Percentiles rank a stretch among this genome's conserved stretches.
Evolutionary conservation across 1,140 invertebrate genomes (phyloP).

Genomic region (Drosophila saltans): DNA sequence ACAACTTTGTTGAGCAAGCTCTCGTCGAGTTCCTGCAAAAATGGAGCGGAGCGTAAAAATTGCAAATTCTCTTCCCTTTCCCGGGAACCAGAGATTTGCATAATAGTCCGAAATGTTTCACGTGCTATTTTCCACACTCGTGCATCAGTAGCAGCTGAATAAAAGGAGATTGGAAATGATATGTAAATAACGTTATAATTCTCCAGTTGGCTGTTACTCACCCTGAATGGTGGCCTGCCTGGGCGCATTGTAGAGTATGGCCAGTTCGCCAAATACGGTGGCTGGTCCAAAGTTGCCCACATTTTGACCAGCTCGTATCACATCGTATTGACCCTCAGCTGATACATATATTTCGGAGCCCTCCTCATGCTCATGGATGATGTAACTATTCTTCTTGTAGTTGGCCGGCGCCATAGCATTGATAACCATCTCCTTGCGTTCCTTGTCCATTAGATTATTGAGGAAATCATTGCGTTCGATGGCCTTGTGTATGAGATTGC

Average conservation of each 20-base stretch:
- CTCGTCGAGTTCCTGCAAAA: slow-evolving; percentile 91
- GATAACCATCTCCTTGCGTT: slow-evolving; percentile 92
- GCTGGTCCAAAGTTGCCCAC: slow-evolving; percentile 92
- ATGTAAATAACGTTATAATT: neutral
- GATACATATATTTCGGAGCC: slow-evolving; percentile 92
- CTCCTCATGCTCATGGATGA: slow-evolving; percentile 94
- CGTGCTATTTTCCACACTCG: slow-evolving; percentile 95
- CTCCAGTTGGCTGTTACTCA: slow-evolving; percentile 73
- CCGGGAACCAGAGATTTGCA: slow-evolving; percentile 91
- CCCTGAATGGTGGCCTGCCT: slow-evolving; percentile 93
- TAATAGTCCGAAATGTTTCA: slow-evolving; percentile 93
- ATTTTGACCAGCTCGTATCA: slow-evolving; percentile 90
- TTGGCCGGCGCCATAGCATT: slow-evolving; percentile 95
- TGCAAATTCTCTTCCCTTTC: slow-evolving; percentile 92
- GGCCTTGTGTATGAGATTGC: slow-evolving; percentile 85
- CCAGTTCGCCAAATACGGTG: slow-evolving; percentile 96
- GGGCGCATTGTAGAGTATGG: slow-evolving; percentile 96
- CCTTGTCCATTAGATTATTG: slow-evolving; percentile 93
- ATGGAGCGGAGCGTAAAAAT: slow-evolving; percentile 93
- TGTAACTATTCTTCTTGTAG: slow-evolving; percentile 89
- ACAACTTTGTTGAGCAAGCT: slow-evolving; percentile 93
- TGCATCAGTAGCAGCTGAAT: slow-evolving; percentile 89
- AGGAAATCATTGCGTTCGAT: slow-evolving; percentile 96
- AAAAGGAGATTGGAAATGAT: neutral
- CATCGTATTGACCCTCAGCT: slow-evolving; percentile 93